Conservation (phyloP, 2,113 vertebrate genomes). For the Tapirus terrestris region DNA sequence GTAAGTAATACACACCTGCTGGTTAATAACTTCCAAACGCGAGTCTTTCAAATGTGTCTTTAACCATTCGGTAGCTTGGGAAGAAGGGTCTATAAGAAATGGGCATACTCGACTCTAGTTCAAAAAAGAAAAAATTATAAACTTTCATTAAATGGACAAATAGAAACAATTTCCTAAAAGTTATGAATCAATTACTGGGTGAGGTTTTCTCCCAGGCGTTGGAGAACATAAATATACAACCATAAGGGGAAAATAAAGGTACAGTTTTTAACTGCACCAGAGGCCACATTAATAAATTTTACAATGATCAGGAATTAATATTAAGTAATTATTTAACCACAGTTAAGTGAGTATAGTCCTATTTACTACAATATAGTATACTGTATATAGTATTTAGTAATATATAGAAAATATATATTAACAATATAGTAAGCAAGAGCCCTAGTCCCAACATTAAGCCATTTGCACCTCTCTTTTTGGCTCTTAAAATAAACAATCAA, state of each 20-base stretch:
- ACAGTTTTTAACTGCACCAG: background rate
- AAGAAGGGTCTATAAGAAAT: slow-evolving; percentile 97
- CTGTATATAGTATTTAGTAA: background rate
- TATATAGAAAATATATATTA: background rate
- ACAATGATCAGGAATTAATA: background rate
- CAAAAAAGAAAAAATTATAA: background rate
- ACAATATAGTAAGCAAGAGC: background rate
- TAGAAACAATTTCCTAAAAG: slow-evolving; percentile 7
- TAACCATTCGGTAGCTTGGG: slow-evolving; percentile 96
- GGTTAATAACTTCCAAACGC: slow-evolving; percentile 95
- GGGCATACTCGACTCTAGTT: slow-evolving; percentile 94
- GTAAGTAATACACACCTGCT: slow-evolving; percentile 89
- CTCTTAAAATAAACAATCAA: background rate
- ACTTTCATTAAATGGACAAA: slow-evolving; percentile 38
- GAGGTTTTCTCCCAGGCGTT: background rate
- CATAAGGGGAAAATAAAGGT: background rate
- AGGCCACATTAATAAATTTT: background rate
- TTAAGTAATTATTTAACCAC: background rate
- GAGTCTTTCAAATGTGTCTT: slow-evolving; percentile 93
- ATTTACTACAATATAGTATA: background rate
- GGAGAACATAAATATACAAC: background rate
- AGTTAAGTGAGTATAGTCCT: background rate
- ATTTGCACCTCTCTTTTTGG: background rate
- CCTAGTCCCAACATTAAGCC: background rate
- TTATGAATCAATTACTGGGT: background rate